Base-by-base conservation (phyloP, 2,797 vertebrate genomes). In the Clarias laeviceps region DNA sequence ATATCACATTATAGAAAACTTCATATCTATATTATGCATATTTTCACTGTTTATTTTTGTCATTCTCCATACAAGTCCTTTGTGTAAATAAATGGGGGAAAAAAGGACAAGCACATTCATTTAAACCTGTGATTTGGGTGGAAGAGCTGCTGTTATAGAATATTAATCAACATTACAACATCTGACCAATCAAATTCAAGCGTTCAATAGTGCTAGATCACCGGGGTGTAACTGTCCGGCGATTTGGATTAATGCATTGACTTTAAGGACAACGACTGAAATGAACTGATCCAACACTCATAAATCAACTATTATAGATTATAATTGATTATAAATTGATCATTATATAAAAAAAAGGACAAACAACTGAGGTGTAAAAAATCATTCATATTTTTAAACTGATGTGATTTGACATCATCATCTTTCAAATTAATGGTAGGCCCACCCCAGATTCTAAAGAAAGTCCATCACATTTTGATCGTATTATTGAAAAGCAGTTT, bases 81-180 rank as follows among this genome's bases (percentile, higher is more conserved):
- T 24, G 56, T 14, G 54, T 76, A 56, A 57, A 14, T 14, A 54
- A 54, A 54, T 3, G 40, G 40, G 8, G 29, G 40, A 62, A 29
- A 1, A 2, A 24, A 8, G 57, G 29, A 24, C 20, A 34, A 78
- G 32, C n/a, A 59, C 59, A 65, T 64, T 45, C 18, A n/a, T 17
- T 50, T 65, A 65, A 64, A 27, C 61, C 37, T 65, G 15, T 45
- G 15, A 45, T 45, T 45, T 27, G 34, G 24, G 34, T 40, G 29
- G 11, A 3, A 59, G 76, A 37, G 57, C 32, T 64, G 37, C n/a
- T 80, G 57, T 50, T 64, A 65, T 11, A 80, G n/a, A 50, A 15
- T 54, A 66, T 32, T 54, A 54, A 81, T 81, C 62, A 81, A 22
- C n/a, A 65, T 77, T 64, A 64, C 50, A 64, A 45, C 59, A n/a